Conservation (phyloP, 2,113 vertebrate genomes). For the Paratilapia polleni region DNA sequence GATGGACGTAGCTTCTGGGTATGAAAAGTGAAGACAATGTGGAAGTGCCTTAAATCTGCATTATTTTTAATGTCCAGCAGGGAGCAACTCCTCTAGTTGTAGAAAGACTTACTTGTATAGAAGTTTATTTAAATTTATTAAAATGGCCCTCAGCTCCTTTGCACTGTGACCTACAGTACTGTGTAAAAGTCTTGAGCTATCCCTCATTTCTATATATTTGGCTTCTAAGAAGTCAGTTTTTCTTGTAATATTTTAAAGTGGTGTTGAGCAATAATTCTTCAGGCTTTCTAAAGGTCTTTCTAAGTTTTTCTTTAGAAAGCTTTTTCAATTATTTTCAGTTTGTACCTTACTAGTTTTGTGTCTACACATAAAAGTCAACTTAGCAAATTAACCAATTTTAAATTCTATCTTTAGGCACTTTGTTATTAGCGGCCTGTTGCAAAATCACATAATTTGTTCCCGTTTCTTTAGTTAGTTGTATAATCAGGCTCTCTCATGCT, state of each 20-base stretch:
- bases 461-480: background rate
- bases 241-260: background rate
- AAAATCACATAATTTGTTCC: background rate
- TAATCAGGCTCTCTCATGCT: too few species aligned
- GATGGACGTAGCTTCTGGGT: too few species aligned
- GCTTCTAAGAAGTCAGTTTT: background rate
- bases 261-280: background rate
- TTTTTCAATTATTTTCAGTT: background rate
- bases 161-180: too few species aligned
- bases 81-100: too few species aligned
- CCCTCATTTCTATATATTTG: too few species aligned
- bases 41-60: too few species aligned
- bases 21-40: too few species aligned
- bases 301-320: background rate
- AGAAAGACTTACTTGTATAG: too few species aligned
- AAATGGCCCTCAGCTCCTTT: too few species aligned
- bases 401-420: background rate
- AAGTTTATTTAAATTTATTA: too few species aligned
- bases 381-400: background rate
- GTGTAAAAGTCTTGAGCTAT: too few species aligned
- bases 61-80: too few species aligned
- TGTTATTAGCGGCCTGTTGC: background rate
- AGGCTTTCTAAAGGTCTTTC: background rate
- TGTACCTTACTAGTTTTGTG: background rate
- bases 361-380: background rate